A percentile compares a stretch with the other conserved stretches of the same genome.
These are phyloP conservation scores for Sitta carolinensis DNA, from an alignment of 2,797 vertebrate genomes.

Conservation along the genomic window DNA sequence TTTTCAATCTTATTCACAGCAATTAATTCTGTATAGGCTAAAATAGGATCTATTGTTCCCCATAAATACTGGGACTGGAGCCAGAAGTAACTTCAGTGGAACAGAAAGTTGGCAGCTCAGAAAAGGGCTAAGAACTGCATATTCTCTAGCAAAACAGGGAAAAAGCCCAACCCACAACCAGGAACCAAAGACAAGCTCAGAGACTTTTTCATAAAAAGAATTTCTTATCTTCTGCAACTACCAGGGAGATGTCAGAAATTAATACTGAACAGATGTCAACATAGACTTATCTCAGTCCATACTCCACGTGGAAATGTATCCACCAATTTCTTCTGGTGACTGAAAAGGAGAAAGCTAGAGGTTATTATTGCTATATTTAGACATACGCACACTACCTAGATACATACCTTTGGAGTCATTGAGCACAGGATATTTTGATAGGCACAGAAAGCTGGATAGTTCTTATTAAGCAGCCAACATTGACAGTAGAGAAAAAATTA, in stretches of 20 bases:
- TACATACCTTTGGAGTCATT: neutral
- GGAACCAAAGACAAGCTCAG: neutral
- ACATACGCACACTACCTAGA: neutral
- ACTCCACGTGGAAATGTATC: neutral
- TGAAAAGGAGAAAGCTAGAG: constrained; percentile 6
- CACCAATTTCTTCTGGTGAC: constrained; percentile 3
- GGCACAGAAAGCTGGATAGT: neutral
- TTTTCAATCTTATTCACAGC: constrained; percentile 61
- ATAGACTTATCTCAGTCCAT: neutral
- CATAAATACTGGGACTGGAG: constrained; percentile 43
- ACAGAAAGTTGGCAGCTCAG: neutral
- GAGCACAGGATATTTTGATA: neutral
- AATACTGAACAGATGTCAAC: neutral
- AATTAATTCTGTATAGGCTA: constrained; percentile 65
- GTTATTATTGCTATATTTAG: constrained; percentile 3
- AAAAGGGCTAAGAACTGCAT: neutral
- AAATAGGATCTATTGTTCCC: constrained; percentile 69
- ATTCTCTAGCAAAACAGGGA: neutral
- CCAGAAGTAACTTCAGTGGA: constrained; percentile 46
- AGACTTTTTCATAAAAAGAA: neutral
- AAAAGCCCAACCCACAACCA: neutral
- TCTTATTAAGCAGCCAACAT: neutral
- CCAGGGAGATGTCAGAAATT: neutral
- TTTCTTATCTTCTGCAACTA: neutral
- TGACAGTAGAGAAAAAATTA: neutral